Evolutionary conservation across 2,113 vertebrate species (phyloP).

Genomic region (Petroica traversi): DNA sequence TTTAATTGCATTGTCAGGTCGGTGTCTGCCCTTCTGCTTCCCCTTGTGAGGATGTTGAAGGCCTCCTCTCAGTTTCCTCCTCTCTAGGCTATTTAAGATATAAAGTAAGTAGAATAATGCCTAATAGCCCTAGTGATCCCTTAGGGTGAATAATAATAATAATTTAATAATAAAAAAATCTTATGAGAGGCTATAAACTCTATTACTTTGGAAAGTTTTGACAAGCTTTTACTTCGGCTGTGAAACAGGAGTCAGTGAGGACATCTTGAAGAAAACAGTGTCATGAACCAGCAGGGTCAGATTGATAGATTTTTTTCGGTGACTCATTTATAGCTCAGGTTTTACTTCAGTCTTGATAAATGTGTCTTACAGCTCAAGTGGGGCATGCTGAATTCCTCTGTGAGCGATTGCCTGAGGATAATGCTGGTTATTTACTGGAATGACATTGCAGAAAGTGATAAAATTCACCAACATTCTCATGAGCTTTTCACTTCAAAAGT

Average conservation of each 20-base stretch:
- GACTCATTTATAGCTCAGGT: not conserved
- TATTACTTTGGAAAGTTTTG: not conserved
- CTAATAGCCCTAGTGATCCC: not conserved
- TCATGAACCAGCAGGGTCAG: not conserved
- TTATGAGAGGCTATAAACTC: not conserved
- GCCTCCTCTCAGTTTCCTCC: not conserved
- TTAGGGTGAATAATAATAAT: not conserved
- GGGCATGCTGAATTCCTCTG: not conserved
- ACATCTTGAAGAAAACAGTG: not conserved
- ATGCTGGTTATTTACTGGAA: not conserved
- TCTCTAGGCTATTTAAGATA: not conserved
- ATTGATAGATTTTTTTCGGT: not conserved
- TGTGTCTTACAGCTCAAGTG: not conserved
- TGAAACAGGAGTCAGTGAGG: not conserved
- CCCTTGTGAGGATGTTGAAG: accelerated
- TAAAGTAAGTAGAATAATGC: not conserved
- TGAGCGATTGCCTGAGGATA: not conserved
- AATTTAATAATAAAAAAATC: not conserved
- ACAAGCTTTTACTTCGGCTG: not conserved
- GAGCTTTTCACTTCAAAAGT: not conserved
- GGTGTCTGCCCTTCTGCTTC: not conserved
- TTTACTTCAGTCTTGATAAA: not conserved
- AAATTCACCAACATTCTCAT: not conserved
- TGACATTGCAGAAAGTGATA: not conserved
- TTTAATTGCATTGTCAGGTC: not conserved